Base-by-base conservation (phyloP, 2,797 vertebrate genomes). In the Chelon auratus region DNA sequence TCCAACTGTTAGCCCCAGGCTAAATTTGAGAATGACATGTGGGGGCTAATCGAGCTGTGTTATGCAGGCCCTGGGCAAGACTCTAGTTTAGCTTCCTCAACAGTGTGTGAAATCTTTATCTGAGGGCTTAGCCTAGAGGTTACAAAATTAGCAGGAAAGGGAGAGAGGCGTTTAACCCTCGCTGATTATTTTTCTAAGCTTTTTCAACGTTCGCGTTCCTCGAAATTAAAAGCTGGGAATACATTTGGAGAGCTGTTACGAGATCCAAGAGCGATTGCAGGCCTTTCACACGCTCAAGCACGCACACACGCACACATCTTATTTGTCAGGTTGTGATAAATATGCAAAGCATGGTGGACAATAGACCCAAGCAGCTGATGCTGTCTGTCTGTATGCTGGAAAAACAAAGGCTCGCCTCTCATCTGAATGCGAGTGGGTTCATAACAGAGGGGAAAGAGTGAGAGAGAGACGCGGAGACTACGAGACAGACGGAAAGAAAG, bases 281-380 rank as follows among this genome's bases (percentile, higher is more conserved):
- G 56, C 30, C 47, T 62, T 58, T 24, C 61, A 40, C 57, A 73
- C 65, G 48, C 69, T 57, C 72, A 14, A 12, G n/a, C 48, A 59
- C 40, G 45, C 75, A 68, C 71, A 68, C 66, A 62, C 62, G 50
- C 55, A 56, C 36, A 57, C 74, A 36, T 78, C 77, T 67, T 68
- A 78, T 85, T 82, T 80, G 87, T 92, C 87, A 85, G 86, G 67
- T 81, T 89, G 87, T 89, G 84, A 91, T 91, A 92, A 93, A 93
- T 91, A 93, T 93, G 91, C 89, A 92, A 93, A 91, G 81, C 79
- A 22, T 73, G 62, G 69, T 61, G 84, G 84, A 91, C 89, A 93
- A 93, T 90, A 74, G 86, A 75, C 82, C 81, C 71, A 42, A 91
- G 88, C 90, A 93, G 91, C 87, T 90, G 90, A 91, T 87, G 89